Evolutionary conservation across 2,888 invertebrate species (phyloP), one percentile per base, ranked within the genome.

Genomic region (Drosophila colorata): DNA sequence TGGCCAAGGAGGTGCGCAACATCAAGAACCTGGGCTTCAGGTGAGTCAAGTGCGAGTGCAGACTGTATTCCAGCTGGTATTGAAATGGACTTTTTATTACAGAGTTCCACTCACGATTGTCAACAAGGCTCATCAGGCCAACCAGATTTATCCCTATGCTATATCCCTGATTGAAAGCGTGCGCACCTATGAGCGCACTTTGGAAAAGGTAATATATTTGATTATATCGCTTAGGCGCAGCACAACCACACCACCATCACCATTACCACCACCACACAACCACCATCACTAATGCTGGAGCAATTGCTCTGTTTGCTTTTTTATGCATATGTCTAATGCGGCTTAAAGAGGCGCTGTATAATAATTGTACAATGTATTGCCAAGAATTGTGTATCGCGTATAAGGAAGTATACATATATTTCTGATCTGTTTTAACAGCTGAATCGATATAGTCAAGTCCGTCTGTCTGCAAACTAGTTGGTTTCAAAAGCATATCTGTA

Each of bases 51-150:
- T 20, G 7, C 0, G 23, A 9, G 0, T 7, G 4, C 3, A 41
- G 4, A n/a, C 7, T 16, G 0, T 14, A 2, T 14, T 52, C n/a
- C 1, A 2, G 5, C 5, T 33, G 5, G 1, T 51, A 13, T 31
- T 4, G 5, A 31, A 31, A 2, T 38, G 6, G 4, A 11, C 23
- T 18, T 0, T 0, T 13, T 4, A 11, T 68, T 73, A 6, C 92
- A 95, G 99, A 79, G 98, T 99, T 35, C 99, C 99, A 1, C 93
- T 99, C 87, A 97, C 98, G 0, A 99, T 99, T 78, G 98, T 99
- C 31, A 99, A 99, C 93, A 99, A 99, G 92, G 99, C 99, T 4
- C 99, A 99, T 93, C 98, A 98, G 92, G 99, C 99, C 0, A 99
- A 99, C 92, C 98, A 98, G 91, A 95, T 99, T 13, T 99, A 99